Percentiles rank a stretch among this genome's conserved stretches.
Conservation (phyloP, 2,113 vertebrate species). For the Kryptolebias marmoratus region DNA sequence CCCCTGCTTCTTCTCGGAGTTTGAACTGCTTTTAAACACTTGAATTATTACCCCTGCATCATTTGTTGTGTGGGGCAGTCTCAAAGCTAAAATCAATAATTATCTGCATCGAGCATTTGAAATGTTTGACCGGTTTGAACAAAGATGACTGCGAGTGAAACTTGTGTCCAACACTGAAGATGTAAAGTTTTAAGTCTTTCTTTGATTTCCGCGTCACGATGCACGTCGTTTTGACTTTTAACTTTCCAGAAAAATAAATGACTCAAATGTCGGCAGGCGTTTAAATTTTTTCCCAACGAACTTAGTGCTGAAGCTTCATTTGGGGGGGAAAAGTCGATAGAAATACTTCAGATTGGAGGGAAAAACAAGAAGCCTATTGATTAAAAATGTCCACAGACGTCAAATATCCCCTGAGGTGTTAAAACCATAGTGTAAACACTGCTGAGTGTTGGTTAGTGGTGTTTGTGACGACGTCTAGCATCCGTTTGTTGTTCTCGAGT, state of each 20-base stretch:
- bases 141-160: too few relatives aligned
- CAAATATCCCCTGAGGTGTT: not conserved
- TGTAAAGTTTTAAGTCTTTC: too few relatives aligned
- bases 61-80: not conserved
- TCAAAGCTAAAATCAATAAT: not conserved
- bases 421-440: constrained; percentile 1
- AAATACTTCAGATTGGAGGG: not conserved
- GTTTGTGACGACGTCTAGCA: not conserved
- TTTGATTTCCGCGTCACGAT: not conserved
- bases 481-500: not conserved
- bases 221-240: not conserved
- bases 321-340: not conserved
- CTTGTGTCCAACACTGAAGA: too few relatives aligned
- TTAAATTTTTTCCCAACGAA: not conserved
- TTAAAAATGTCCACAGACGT: constrained; percentile 15
- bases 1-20: not conserved
- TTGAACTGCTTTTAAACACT: not conserved
- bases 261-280: not conserved
- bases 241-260: not conserved
- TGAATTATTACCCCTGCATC: not conserved
- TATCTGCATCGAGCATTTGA: too few relatives aligned
- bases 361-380: not conserved
- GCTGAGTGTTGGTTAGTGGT: not conserved
- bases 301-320: not conserved
- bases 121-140: too few relatives aligned